Conservation (phyloP, 2,113 vertebrate species). For the Haemorhous mexicanus region DNA sequence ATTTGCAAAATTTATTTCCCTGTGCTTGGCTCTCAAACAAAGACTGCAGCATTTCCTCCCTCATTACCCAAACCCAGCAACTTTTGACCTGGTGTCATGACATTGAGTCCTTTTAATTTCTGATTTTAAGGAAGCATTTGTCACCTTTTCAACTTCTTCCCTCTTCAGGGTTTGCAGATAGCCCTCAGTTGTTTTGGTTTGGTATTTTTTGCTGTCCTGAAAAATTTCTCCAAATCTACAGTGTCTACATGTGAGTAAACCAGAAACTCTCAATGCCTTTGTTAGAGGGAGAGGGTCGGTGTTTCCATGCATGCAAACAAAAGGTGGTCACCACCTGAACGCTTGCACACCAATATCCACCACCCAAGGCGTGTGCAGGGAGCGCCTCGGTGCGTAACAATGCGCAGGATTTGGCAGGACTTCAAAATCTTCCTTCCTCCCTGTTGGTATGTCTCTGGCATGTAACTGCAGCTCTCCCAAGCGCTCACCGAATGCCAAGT, state of each 20-base stretch:
- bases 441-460: neutral
- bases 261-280: neutral
- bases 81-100: neutral
- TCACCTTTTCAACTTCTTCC: neutral
- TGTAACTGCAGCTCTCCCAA: neutral
- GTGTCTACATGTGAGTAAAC: neutral
- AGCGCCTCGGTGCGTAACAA: neutral
- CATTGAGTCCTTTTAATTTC: neutral
- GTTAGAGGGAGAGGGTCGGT: neutral
- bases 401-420: neutral
- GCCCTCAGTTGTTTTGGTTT: neutral
- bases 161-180: neutral
- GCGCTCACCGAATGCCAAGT: neutral
- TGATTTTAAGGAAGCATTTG: neutral
- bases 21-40: accelerated
- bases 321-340: neutral
- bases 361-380: neutral
- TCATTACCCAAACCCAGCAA: neutral
- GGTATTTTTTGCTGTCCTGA: neutral
- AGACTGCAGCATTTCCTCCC: neutral
- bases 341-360: neutral
- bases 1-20: neutral
- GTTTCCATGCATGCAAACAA: accelerated
- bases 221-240: neutral
- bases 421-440: constrained; percentile 19